A percentile compares a stretch with the other conserved stretches of the same genome.
These are phyloP conservation scores for Macrosiphum euphorbiae DNA, from an alignment of 2,888 invertebrate genomes.

Conservation along the genomic window DNA sequence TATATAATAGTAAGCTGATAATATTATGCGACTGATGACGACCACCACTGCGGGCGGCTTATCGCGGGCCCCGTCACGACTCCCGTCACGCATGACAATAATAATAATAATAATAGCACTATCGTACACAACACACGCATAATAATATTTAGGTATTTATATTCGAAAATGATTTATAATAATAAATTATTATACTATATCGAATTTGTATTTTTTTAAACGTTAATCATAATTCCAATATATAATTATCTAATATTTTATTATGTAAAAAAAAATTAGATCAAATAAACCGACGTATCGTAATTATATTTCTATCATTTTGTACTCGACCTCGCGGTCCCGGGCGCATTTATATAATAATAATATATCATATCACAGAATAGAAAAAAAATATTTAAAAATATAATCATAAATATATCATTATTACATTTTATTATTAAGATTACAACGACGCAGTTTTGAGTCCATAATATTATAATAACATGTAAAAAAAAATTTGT, in stretches of 20 bases:
- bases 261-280: neutral
- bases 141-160: neutral
- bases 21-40: neutral
- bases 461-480: neutral
- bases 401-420: neutral
- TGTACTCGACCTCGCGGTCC: neutral
- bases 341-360: neutral
- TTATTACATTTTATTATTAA: neutral
- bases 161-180: neutral
- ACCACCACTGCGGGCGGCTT: neutral
- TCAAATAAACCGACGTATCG: neutral
- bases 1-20: neutral
- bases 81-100: neutral
- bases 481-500: neutral
- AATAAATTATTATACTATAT: neutral
- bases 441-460: neutral
- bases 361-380: neutral
- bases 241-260: neutral
- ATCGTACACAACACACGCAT: neutral
- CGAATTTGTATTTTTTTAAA: neutral
- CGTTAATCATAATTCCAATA: neutral
- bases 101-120: neutral
- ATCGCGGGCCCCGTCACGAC: neutral
- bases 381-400: neutral
- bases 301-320: neutral